phyloP scores from a whole-genome alignment of 2,113 vertebrate species.

The Columba janthina region DNA sequence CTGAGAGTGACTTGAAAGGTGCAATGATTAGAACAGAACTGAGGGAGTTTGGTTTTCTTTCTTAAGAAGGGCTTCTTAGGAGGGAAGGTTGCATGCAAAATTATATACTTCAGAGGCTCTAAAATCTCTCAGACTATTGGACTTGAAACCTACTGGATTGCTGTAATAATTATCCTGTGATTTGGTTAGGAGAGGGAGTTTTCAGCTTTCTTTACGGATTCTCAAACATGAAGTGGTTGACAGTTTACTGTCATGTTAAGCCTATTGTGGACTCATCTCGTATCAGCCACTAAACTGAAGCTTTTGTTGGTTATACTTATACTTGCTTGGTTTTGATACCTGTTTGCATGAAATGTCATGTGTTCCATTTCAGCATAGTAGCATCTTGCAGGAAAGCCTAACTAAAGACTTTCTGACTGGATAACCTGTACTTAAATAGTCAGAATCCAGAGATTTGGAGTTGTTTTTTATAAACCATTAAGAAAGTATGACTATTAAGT shows the following conservation, averaged over 20 bases:
- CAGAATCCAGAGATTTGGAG: not conserved
- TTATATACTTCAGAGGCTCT: not conserved
- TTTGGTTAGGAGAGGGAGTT: not conserved
- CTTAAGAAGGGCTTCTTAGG: not conserved
- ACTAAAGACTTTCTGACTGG: not conserved
- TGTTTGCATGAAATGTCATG: not conserved
- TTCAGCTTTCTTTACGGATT: not conserved
- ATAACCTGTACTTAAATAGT: not conserved
- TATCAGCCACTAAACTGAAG: not conserved
- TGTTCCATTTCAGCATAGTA: not conserved
- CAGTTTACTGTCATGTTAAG: not conserved
- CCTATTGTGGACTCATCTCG: not conserved
- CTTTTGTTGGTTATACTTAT: rapidly evolving
- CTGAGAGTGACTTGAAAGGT: not conserved
- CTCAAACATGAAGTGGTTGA: not conserved
- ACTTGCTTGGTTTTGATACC: not conserved
- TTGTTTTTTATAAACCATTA: not conserved
- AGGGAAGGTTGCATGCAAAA: not conserved
- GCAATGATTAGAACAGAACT: not conserved
- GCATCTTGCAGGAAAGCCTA: not conserved
- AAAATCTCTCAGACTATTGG: not conserved
- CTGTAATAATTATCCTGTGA: not conserved
- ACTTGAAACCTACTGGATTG: not conserved
- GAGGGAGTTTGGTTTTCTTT: not conserved
- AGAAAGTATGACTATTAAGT: not conserved